These are phyloP conservation scores for Caenorhabditis imperialis DNA, from an alignment of 2,888 invertebrate genomes.

Conservation along the genomic window DNA sequence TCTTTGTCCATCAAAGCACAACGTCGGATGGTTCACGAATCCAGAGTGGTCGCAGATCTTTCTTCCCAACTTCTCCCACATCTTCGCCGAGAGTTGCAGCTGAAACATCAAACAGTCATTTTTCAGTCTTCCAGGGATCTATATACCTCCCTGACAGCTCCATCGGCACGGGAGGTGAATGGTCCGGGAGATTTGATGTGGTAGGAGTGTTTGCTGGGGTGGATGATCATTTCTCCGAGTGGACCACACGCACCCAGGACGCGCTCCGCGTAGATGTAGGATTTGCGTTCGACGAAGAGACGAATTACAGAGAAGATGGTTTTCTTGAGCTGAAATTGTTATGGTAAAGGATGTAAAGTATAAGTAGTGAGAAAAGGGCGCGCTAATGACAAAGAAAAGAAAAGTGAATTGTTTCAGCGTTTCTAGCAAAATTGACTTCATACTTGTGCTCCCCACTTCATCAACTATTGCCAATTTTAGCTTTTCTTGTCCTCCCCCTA, in stretches of 20 bases:
- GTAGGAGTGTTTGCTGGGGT: conserved; percentile 22
- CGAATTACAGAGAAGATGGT: conserved; percentile 28
- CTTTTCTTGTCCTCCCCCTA: no score
- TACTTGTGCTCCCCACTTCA: no score
- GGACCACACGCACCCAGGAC: conserved; percentile 38
- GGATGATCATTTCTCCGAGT: conserved; percentile 45
- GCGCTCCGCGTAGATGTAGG: conserved; percentile 34
- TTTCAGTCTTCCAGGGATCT: no score
- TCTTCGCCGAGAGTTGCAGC: conserved; percentile 41
- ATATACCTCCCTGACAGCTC: conserved; percentile 49
- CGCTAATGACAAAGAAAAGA: not conserved
- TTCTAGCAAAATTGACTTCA: no score
- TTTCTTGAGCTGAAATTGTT: conserved; percentile 33
- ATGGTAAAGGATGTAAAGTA: no score
- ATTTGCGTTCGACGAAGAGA: conserved; percentile 35
- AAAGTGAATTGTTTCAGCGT: no score
- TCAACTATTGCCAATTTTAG: no score
- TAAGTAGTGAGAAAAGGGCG: no score
- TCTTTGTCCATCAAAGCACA: conserved; percentile 34
- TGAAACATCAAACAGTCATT: no score
- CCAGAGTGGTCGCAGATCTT: conserved; percentile 41
- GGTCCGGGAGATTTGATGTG: conserved; percentile 17
- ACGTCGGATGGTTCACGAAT: conserved; percentile 15
- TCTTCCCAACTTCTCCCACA: conserved; percentile 45
- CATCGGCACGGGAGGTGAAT: conserved; percentile 29